Evolutionary conservation across 2,113 vertebrate genomes (phyloP), one percentile per base, ranked within the genome.

Genomic region (Phoxinus phoxinus): DNA sequence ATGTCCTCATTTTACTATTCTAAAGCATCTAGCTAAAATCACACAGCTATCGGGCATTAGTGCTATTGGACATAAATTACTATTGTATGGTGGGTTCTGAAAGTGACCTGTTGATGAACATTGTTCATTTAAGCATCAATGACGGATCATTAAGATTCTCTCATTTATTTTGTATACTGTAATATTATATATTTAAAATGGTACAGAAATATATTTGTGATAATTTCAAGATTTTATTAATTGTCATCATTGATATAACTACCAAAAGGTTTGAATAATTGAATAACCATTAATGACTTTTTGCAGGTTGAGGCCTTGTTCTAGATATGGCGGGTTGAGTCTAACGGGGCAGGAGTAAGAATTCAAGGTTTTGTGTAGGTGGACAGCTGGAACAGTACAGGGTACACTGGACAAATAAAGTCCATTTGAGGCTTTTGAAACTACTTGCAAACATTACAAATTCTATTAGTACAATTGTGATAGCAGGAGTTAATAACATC

Each of bases 341-440:
- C 35, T 78, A 87, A 81, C 56, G 44, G 75, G 84, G 85, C 23
- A 84, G 81, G 87, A 84, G 25, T 63, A 53, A 84, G 76, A 51
- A 83, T 87, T 80, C 88, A 89, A 89, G 88, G 88, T 89, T 85
- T 78, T 86, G 89, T 69, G 87, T 89, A 79, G 87, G 86, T 85
- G 89, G 87, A 85, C 56, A 77, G 53, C 44, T 78, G 61, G 81
- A 86, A 58, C 67, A 83, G 84, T 69, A 46, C 85, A 86, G 75
- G 58, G 85, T 85, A 82, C 85, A 82, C 83, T 85, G 77, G 71
- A 83, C 84, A 87, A 89, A 77, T 83, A 76, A 86, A 84, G 65
- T 75, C 37, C 73, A 84, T 69, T 56, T 25, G 27, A 37, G 35
- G 13, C 53, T 21, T 85, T 85, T 81, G 27, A 58, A 85, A 83